These are phyloP conservation scores for Apoda limacodes DNA, from an alignment of 2,888 invertebrate species.

Conservation along the genomic window DNA sequence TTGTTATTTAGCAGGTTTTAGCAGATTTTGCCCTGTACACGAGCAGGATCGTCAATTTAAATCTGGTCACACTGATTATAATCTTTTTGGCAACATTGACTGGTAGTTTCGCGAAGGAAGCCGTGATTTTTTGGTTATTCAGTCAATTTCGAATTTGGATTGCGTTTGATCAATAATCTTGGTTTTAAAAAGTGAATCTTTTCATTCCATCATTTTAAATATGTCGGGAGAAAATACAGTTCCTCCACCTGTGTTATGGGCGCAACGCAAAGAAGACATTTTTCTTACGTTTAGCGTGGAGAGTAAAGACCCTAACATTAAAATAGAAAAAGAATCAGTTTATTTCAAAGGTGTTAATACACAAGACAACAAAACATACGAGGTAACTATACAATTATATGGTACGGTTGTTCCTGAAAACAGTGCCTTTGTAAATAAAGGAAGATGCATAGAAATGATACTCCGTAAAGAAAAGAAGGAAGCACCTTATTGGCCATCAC, in stretches of 20 bases:
- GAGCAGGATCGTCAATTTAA: no score
- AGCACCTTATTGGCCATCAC: constrained; percentile 88
- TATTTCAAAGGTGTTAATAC: constrained; percentile 89
- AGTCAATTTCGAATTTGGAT: no score
- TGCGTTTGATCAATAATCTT: no score
- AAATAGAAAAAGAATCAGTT: constrained; percentile 78
- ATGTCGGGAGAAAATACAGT: constrained; percentile 63
- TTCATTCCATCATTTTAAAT: no score
- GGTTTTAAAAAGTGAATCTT: no score
- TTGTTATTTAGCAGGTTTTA: no score
- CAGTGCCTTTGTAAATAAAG: constrained; percentile 77
- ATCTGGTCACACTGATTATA: no score
- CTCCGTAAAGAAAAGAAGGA: constrained; percentile 77
- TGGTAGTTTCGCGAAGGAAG: no score
- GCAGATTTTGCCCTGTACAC: no score
- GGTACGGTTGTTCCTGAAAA: constrained; percentile 86
- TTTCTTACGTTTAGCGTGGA: constrained; percentile 93
- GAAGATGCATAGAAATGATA: constrained; percentile 80
- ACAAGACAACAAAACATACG: constrained; percentile 86
- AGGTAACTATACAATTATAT: constrained; percentile 88
- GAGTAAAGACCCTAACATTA: constrained; percentile 86
- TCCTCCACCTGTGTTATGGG: constrained; percentile 93
- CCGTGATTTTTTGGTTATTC: no score
- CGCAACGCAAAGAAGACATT: constrained; percentile 85
- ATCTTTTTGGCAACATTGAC: no score